Evolutionary conservation across 2,113 vertebrate genomes (phyloP).

Genomic region (Clinocottus analis): DNA sequence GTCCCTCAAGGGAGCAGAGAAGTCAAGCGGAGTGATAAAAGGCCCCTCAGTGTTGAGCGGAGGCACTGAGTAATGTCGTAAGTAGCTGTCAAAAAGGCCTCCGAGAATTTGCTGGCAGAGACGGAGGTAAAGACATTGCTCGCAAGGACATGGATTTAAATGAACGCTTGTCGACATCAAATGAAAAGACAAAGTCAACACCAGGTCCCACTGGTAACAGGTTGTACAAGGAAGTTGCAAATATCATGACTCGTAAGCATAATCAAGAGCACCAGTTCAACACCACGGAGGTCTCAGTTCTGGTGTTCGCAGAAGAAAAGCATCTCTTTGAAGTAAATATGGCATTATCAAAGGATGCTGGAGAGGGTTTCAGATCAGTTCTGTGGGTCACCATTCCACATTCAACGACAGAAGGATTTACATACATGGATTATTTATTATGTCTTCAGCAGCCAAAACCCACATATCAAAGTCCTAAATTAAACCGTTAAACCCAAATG

Average conservation of each 20-base stretch:
- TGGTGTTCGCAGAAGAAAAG: background rate
- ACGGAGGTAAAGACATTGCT: constrained; percentile 18
- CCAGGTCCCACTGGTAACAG: background rate
- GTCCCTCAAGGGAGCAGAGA: constrained; percentile 11
- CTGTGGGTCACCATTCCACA: background rate
- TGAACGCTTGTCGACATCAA: background rate
- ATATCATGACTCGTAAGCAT: constrained; percentile 1
- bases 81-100: constrained; percentile 46
- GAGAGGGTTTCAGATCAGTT: background rate
- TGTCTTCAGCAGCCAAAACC: background rate
- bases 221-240: constrained; percentile 8
- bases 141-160: constrained; percentile 48
- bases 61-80: constrained; percentile 33
- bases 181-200: constrained; percentile 24
- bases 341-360: background rate
- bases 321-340: background rate
- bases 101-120: constrained; percentile 34
- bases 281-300: background rate
- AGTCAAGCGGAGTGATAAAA: constrained; percentile 52
- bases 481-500: background rate
- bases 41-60: constrained; percentile 14
- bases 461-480: background rate
- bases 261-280: constrained; percentile 23
- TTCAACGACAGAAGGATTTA: background rate
- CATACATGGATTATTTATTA: background rate